Evolutionary conservation across 53 echinoderm and acorn worm genomes (phyloP).

Genomic region (Echinometra lucunter): DNA sequence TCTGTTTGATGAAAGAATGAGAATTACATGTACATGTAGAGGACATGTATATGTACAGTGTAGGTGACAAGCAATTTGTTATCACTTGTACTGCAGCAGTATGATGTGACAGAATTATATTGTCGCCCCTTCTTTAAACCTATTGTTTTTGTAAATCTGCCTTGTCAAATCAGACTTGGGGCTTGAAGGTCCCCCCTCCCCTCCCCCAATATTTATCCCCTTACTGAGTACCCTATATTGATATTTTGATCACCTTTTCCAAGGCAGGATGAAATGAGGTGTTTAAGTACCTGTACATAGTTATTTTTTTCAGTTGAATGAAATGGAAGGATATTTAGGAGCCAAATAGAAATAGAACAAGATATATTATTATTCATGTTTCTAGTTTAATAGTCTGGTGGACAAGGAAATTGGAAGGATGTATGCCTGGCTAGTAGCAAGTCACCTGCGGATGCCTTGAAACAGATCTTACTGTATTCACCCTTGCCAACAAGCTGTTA

Average conservation of each 20-base stretch:
- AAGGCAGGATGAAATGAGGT: not conserved
- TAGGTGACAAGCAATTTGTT: too few species aligned
- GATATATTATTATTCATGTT: not conserved
- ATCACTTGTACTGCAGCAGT: too few species aligned
- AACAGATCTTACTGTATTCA: slow-evolving; percentile 5
- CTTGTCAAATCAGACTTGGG: not conserved
- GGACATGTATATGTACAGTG: not conserved
- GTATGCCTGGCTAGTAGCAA: slow-evolving; percentile 1
- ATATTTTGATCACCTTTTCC: not conserved
- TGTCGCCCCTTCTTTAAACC: too few species aligned
- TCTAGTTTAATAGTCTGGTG: not conserved
- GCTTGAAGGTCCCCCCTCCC: not conserved
- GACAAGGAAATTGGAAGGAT: not conserved
- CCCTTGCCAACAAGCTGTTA: not conserved
- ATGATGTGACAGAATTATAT: too few species aligned
- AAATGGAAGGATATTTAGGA: not conserved
- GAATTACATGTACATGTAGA: not conserved
- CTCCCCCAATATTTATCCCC: not conserved
- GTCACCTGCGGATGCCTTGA: not conserved
- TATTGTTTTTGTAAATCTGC: too few species aligned
- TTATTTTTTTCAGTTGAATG: not conserved
- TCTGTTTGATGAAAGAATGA: too few species aligned
- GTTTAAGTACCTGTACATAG: not conserved
- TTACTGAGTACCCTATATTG: not conserved
- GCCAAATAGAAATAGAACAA: not conserved